These are phyloP conservation scores for Lipotes vexillifer DNA, from an alignment of 2,113 vertebrate genomes.

Conservation along the genomic window DNA sequence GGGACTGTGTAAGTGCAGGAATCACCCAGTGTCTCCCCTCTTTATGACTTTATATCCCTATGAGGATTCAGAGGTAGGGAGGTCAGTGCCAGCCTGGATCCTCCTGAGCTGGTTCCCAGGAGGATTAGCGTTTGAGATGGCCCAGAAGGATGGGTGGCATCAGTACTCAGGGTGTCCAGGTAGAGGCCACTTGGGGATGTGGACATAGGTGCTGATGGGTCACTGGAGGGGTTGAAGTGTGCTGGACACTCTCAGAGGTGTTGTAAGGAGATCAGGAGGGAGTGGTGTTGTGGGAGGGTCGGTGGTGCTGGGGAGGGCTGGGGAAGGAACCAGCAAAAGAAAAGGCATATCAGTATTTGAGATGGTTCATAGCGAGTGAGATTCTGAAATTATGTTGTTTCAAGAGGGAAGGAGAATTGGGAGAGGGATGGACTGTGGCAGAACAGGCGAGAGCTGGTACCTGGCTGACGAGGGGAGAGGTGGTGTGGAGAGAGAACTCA, in stretches of 20 bases:
- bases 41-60: rapidly evolving
- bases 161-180: neutral
- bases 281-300: neutral
- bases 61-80: neutral
- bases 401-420: neutral
- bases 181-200: neutral
- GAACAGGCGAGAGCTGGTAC: neutral
- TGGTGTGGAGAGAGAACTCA: neutral
- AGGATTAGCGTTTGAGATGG: neutral
- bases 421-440: neutral
- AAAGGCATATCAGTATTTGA: neutral
- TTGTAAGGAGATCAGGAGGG: neutral
- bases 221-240: neutral
- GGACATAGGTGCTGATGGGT: neutral
- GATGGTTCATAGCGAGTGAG: neutral
- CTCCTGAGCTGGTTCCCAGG: neutral
- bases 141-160: neutral
- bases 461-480: neutral
- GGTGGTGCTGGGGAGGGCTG: neutral
- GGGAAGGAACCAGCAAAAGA: neutral
- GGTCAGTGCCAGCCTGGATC: rapidly evolving
- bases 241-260: neutral
- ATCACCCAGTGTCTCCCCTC: neutral
- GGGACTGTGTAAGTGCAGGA: neutral
- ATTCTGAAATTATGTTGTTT: neutral